Evolutionary conservation across 2,113 vertebrate genomes (phyloP), one percentile per base, ranked within the genome.

Genomic region (Microcebus murinus): DNA sequence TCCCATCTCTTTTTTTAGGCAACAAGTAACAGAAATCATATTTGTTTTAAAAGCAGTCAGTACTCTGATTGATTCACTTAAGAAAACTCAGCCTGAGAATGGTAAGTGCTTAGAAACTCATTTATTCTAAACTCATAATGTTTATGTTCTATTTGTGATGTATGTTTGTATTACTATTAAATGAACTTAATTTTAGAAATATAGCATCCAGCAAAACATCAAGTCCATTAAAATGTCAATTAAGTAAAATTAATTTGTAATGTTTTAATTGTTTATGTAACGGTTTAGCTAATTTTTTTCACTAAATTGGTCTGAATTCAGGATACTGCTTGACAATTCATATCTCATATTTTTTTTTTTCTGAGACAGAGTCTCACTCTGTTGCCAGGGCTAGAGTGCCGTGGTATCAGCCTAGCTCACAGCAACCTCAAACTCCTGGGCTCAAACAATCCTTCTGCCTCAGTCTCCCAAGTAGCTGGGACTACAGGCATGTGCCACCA

Each of bases 31-130:
- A 59, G 99, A 99, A 99, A 99, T 99, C 91, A 99, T 99, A 98
- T 99, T 99, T 98, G 99, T 99, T 97, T 98, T 99, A 98, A 99
- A 99, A 99, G 99, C 99, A 65, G 99, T 99, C 98, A 99, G 99
- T 98, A 99, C 99, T 96, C 99, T 99, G 93, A 99, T 99, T 99
- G 99, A 99, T 98, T 99, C 99, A 2, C 99, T 99, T 92, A 99
- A 99, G 98, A 99, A 99, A 99, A 99, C 99, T 59, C 99, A 99
- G 95, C 99, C 99, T 91, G 99, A 99, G 98, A 99, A 99, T 87
- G 99, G 99, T 99, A 99, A 99, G 99, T 99, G 90, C 71, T 97
- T 95, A 61, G 34, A 91, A 96, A 87, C 50, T 67, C 74, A 57
- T 36, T 96, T 87, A 50, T 91, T 65, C 45, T 94, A 42, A 67